Percentiles rank a stretch among this genome's conserved stretches.
Conservation (phyloP, 2,113 vertebrate genomes). For the Bagarius yarrelli region DNA sequence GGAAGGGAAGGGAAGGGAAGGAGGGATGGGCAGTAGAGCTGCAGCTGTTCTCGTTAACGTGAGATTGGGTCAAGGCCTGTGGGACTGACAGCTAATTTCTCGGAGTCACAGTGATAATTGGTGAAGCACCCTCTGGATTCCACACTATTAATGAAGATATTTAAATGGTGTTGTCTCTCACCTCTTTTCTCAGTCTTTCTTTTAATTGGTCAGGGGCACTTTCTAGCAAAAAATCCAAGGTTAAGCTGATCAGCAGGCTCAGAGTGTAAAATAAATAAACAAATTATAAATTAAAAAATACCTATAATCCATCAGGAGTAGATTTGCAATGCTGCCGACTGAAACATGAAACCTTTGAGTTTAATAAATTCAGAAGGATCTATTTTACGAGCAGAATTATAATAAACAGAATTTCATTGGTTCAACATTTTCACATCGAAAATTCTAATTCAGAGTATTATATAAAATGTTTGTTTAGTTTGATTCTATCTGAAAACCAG, state of each 20-base stretch:
- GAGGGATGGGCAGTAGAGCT: conserved; percentile 17
- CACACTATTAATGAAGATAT: conserved; percentile 49
- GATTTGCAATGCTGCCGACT: not conserved
- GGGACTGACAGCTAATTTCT: conserved; percentile 46
- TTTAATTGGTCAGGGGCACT: conserved; percentile 28
- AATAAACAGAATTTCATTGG: not conserved
- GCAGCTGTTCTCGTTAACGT: conserved; percentile 40
- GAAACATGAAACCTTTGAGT: not conserved
- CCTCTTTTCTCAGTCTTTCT: conserved; percentile 19
- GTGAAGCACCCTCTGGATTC: conserved; percentile 42
- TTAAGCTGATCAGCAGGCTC: not conserved
- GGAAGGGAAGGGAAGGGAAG: not conserved
- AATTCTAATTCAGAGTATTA: not conserved
- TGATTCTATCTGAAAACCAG: not conserved
- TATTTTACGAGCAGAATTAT: not conserved
- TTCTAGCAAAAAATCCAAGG: conserved; percentile 22
- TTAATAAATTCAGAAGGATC: not conserved
- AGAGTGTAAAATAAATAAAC: not conserved
- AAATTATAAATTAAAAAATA: no score
- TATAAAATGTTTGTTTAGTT: not conserved
- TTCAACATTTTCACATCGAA: not conserved
- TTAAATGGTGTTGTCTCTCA: conserved; percentile 38
- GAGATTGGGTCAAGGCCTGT: conserved; percentile 36
- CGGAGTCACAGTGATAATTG: conserved; percentile 48
- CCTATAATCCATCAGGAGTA: not conserved